These are phyloP conservation scores for Fregetta grallaria DNA, from an alignment of 2,113 vertebrate species.

Conservation along the genomic window DNA sequence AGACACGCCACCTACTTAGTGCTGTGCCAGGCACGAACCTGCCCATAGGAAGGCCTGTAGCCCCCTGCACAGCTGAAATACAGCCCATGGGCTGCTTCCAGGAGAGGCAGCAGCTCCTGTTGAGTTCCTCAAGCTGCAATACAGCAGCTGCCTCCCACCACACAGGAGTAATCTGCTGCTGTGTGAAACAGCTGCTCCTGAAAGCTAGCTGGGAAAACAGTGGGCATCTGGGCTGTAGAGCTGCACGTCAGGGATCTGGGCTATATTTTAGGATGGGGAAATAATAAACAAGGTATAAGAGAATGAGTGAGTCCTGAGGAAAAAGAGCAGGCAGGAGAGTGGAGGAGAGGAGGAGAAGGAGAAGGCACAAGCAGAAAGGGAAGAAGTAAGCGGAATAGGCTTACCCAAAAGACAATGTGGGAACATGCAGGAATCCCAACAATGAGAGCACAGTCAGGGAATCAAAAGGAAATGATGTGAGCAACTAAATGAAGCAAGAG, in stretches of 20 bases:
- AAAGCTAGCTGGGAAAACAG: not conserved
- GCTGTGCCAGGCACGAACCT: not conserved
- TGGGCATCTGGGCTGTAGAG: not conserved
- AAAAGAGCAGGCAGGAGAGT: not conserved
- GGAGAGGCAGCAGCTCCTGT: not conserved
- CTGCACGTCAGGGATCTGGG: not conserved
- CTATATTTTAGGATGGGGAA: not conserved
- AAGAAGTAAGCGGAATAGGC: not conserved
- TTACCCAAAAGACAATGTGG: not conserved
- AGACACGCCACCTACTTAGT: not conserved
- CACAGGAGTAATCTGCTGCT: not conserved
- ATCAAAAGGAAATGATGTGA: not conserved
- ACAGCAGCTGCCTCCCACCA: not conserved
- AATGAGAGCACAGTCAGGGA: not conserved
- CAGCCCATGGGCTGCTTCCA: not conserved
- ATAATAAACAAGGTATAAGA: not conserved
- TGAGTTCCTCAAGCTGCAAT: not conserved
- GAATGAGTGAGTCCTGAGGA: not conserved
- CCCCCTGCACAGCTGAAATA: not conserved
- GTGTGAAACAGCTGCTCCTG: not conserved
- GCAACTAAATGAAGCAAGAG: not conserved
- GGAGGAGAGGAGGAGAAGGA: not conserved
- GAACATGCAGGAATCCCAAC: not conserved
- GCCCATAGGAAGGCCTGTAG: not conserved
- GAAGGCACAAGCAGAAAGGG: not conserved